These are phyloP conservation scores for Palythoa grandiflora DNA, from an alignment of 92 coral and sea anemone genomes.

Conservation along the genomic window DNA sequence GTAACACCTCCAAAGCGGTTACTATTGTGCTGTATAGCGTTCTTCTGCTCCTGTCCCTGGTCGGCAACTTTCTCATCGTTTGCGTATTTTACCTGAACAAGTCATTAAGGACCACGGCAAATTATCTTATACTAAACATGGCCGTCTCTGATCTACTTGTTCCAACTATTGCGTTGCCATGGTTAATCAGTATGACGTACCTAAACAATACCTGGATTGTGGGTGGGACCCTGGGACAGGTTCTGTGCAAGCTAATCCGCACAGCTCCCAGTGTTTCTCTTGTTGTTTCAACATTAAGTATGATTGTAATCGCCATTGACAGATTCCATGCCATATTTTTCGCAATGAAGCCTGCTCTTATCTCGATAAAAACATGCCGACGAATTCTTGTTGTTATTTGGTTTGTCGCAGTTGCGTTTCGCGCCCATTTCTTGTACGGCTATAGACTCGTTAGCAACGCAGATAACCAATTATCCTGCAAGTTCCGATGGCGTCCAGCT, in stretches of 20 bases:
- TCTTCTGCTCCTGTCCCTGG: neutral
- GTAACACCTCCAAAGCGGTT: conserved; percentile 14
- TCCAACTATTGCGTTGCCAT: conserved; percentile 15
- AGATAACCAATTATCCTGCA: conserved; percentile 10
- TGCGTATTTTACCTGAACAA: conserved; percentile 18
- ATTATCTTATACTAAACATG: conserved; percentile 37
- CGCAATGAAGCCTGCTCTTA: conserved; percentile 39
- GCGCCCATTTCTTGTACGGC: conserved; percentile 38
- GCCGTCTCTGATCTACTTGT: conserved; percentile 27
- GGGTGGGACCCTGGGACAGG: conserved; percentile 9
- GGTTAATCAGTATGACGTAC: conserved; percentile 28
- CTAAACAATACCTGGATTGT: conserved; percentile 25
- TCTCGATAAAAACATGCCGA: conserved; percentile 29
- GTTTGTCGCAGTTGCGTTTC: conserved; percentile 18
- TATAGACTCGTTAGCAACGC: conserved; percentile 27
- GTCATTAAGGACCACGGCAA: conserved; percentile 23
- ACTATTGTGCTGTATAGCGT: conserved; percentile 16
- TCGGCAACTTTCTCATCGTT: conserved; percentile 21
- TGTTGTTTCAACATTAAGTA: conserved; percentile 31
- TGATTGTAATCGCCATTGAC: conserved; percentile 36
- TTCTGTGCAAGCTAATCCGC: conserved; percentile 10
- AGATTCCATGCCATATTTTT: conserved; percentile 35
- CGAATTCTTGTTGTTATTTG: conserved; percentile 9
- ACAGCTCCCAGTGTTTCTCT: conserved; percentile 25
- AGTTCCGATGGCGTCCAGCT: conserved; percentile 17